Base-by-base conservation (phyloP, 2,797 vertebrate species). In the Luscinia luscinia region DNA sequence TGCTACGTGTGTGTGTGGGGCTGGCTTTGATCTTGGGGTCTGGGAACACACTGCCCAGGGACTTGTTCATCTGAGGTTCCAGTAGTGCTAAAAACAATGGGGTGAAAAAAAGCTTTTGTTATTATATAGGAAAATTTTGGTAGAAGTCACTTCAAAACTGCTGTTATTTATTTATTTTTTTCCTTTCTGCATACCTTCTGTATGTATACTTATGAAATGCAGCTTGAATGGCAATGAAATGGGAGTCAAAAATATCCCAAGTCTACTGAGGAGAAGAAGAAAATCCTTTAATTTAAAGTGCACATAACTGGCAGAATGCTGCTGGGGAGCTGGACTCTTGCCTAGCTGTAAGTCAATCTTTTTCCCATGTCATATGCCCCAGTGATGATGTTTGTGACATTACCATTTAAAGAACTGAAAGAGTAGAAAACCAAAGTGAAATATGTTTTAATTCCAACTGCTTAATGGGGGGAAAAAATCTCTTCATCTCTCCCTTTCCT, bases 21-120 rank as follows among this genome's bases (percentile, higher is more conserved):
- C 9, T 64, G 36, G 41, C 76, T 96, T 92, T 94, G 82, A 89
- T 80, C 58, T n/a, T 32, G 14, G 69, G 73, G 38, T 40, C 61
- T 68, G 76, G 46, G 66, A 93, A 75, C 41, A 27, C 3, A 9
- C 38, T 78, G 64, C 84, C 62, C 82, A 68, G 43, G 30, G 52
- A 46, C 49, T 68, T 34, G 59, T 67, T 83, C 72, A n/a, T 63
- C 61, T 43, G 61, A 70, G 36, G 24, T 49, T 93, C 74, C 62
- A 49, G 38, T 12, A 40, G 40, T 3, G 38, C 38, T 38, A 30
- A 43, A 63, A 77, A 46, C 27, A 69, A 85, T 1, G 11, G 12
- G 24, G 34, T 6, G n/a, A 12, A 18, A 61, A 61, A 70, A 89
- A 74, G 5, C 8, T 27, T 62, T 54, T 24, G 6, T 38, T 70